Evolutionary conservation across 2,797 vertebrate species (phyloP), one percentile per base, ranked within the genome.

Genomic region (Rhyacichthys aspro): DNA sequence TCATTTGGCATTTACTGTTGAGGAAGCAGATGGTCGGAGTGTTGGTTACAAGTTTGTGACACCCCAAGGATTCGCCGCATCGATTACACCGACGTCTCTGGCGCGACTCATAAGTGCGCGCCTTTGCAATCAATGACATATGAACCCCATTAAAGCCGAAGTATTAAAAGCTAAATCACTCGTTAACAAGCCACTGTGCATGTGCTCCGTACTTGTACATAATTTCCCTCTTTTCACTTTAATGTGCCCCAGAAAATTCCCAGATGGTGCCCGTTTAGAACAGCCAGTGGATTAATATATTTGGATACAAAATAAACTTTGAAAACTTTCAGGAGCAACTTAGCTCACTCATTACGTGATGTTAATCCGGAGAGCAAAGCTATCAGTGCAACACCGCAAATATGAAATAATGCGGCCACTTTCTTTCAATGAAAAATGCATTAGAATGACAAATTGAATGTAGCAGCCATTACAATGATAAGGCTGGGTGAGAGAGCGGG

Each of bases 1-100:
- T 84, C 67, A 68, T 74, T 57, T 83, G 83, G 86, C 82, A 79
- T 87, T 88, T 82, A 80, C 55, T 86, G 74, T 77, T 68, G 65
- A 57, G 55, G 61, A 71, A 85, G 74, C 88, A 90, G 87, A 89
- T 88, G 87, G 86, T 75, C 66, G 16, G 72, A 79, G 70, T 83
- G 69, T 80, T 67, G 70, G 83, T 82, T 87, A 79, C 82, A 87
- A 84, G 79, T 86, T 86, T 85, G 77, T 72, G 76, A 81, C 84
- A 83, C 85, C 84, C 79, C 49, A 46, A 87, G 85, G 87, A 90
- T 74, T 78, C 61, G 34, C 75, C 62, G 78, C 76, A 80, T 83
- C 72, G 65, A 81, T 88, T 81, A 76, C 56, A 41, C 42, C 72
- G 79, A 67, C 69, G 58, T 76, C 70, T 72, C 79, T 74, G 70